Percentiles rank a stretch among this genome's conserved stretches.
Evolutionary conservation across 2,113 vertebrate genomes (phyloP).

Genomic region (Lophotis ruficrista): DNA sequence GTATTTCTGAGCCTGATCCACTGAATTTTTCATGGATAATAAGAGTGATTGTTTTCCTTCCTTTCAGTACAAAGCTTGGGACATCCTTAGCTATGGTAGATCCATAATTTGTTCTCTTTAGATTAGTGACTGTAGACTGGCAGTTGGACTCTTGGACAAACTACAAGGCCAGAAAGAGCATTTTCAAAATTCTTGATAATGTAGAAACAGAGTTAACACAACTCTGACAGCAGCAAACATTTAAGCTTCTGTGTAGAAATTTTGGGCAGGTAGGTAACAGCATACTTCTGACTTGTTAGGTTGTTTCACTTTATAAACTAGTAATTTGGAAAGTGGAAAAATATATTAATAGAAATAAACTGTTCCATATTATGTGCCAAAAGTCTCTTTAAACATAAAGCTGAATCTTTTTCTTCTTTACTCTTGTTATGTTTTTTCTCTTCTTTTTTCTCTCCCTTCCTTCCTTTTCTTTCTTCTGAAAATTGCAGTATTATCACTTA

Average conservation of each 20-base stretch:
- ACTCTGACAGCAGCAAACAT: not conserved
- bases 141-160: not conserved
- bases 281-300: not conserved
- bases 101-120: not conserved
- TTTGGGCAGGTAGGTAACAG: not conserved
- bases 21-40: not conserved
- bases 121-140: not conserved
- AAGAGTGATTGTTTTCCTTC: not conserved
- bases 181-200: not conserved
- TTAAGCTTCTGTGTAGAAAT: not conserved
- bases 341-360: not conserved
- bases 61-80: not conserved
- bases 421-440: not conserved
- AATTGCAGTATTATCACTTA: conserved; percentile 47
- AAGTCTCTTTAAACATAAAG: conserved; percentile 5
- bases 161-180: not conserved
- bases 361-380: conserved; percentile 16
- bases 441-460: not conserved
- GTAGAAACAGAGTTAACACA: not conserved
- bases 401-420: not conserved
- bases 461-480: conserved; percentile 20
- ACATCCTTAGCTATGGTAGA: not conserved
- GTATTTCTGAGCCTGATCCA: not conserved
- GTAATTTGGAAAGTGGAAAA: conserved; percentile 32
- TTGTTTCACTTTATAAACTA: not conserved